Percentiles rank a stretch among this genome's conserved stretches.
These are phyloP conservation scores for Drosophila silvestris DNA, from an alignment of 2,888 invertebrate genomes.

Conservation along the genomic window DNA sequence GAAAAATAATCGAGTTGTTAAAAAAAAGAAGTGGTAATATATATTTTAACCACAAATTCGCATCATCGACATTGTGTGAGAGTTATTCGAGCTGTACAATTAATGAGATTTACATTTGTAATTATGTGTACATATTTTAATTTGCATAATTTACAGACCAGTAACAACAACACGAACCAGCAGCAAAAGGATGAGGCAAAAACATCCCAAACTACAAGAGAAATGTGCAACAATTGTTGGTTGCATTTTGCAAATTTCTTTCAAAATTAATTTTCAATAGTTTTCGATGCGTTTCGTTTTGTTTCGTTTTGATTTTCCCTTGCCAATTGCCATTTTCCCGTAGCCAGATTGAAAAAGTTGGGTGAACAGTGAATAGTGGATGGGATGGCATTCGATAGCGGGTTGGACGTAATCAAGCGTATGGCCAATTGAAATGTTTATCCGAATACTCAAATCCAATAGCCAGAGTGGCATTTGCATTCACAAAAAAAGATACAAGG, in stretches of 20 bases:
- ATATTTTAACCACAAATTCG: conserved; percentile 73
- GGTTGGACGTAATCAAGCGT: conserved; percentile 71
- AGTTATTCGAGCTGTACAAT: conserved; percentile 61
- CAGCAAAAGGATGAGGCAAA: background rate
- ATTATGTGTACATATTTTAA: conserved; percentile 78
- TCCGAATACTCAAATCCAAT: conserved; percentile 76
- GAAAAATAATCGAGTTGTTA: conserved; percentile 22
- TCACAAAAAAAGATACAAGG: conserved; percentile 1
- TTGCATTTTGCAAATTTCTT: conserved; percentile 52
- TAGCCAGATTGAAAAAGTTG: conserved; percentile 73
- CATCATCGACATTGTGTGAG: conserved; percentile 58
- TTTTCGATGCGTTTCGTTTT: conserved; percentile 37
- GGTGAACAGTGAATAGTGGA: conserved; percentile 22
- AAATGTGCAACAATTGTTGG: conserved; percentile 41
- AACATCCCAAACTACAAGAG: conserved; percentile 1
- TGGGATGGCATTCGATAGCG: conserved; percentile 18
- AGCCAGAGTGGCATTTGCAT: conserved; percentile 59
- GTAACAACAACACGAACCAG: background rate
- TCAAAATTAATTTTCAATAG: conserved; percentile 71
- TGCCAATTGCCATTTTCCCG: conserved; percentile 34
- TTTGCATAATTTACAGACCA: conserved; percentile 71
- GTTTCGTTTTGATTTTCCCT: conserved; percentile 26
- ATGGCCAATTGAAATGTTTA: conserved; percentile 77
- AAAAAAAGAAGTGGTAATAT: conserved; percentile 28
- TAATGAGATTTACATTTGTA: conserved; percentile 78